Conservation (phyloP, 1,140 invertebrate species). For the Halictus rubicundus region DNA sequence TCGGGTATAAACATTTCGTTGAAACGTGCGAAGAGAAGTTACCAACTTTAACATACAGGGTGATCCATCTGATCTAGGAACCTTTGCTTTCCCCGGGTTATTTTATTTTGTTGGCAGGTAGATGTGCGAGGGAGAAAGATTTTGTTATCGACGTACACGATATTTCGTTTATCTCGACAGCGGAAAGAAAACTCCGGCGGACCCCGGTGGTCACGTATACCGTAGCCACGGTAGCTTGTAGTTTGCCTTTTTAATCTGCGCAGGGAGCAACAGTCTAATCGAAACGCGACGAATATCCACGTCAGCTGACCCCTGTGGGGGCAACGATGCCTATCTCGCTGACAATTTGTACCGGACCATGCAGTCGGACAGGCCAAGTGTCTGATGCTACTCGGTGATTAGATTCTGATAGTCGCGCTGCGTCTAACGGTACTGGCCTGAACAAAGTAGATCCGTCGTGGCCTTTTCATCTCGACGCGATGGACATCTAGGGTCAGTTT, state of each 20-base stretch:
- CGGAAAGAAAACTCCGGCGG: not conserved
- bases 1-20: no score
- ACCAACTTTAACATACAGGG: no score
- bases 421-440: conserved; percentile 37
- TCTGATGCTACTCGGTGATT: conserved; percentile 47
- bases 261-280: not conserved
- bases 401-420: conserved; percentile 45
- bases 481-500: conserved; percentile 38
- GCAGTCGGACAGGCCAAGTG: conserved; percentile 31
- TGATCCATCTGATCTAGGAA: no score
- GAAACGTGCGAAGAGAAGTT: no score
- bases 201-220: not conserved
- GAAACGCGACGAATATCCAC: conserved; percentile 31
- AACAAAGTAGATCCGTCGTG: conserved; percentile 41
- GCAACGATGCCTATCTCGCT: conserved; percentile 23
- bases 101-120: no score
- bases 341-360: conserved; percentile 52
- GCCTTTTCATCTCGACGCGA: conserved; percentile 44
- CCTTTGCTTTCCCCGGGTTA: no score
- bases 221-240: not conserved
- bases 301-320: conserved; percentile 15
- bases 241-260: not conserved
- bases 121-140: no score
- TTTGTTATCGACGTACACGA: no score
- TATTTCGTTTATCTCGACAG: no score